A percentile compares a stretch with the other conserved stretches of the same genome.
phyloP scores from a whole-genome alignment of 2,113 vertebrate genomes.

The Tenrec ecaudatus region DNA sequence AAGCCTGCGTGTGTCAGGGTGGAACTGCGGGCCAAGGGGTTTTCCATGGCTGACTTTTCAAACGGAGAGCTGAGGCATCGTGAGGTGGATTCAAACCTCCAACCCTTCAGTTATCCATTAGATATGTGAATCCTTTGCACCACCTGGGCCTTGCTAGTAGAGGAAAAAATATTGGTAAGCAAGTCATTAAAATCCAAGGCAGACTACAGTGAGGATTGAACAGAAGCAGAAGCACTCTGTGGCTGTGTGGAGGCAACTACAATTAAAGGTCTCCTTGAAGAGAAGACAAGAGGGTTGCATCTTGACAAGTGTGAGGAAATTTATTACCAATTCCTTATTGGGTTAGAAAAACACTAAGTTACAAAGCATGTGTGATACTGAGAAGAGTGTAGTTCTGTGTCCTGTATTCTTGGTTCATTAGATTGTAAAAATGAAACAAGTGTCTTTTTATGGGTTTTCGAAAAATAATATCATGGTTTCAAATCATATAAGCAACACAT shows the following conservation, averaged over 20 bases:
- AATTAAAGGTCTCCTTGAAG: conserved; percentile 29
- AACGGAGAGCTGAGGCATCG: neutral
- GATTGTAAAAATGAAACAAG: neutral
- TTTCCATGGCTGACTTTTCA: neutral
- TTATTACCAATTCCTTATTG: neutral
- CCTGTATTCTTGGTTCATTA: conserved; percentile 31
- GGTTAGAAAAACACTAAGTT: neutral
- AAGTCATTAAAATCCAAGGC: conserved; percentile 8
- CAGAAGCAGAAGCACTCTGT: neutral
- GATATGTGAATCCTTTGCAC: neutral
- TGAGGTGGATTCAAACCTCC: neutral
- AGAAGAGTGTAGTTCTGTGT: conserved; percentile 40
- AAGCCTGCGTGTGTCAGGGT: neutral
- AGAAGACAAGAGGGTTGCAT: neutral
- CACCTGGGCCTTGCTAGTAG: neutral
- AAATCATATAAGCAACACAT: too few relatives aligned
- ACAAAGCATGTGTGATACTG: conserved; percentile 29
- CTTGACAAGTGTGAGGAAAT: neutral
- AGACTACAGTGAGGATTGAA: neutral
- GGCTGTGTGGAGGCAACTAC: neutral
- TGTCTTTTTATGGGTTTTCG: neutral
- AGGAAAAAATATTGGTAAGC: conserved; percentile 5
- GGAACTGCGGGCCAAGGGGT: neutral
- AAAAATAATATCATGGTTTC: too few relatives aligned
- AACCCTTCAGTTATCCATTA: neutral